Percentiles rank a stretch among this genome's conserved stretches.
Conservation (phyloP, 2,797 vertebrate species). For the Sternotherus odoratus region DNA sequence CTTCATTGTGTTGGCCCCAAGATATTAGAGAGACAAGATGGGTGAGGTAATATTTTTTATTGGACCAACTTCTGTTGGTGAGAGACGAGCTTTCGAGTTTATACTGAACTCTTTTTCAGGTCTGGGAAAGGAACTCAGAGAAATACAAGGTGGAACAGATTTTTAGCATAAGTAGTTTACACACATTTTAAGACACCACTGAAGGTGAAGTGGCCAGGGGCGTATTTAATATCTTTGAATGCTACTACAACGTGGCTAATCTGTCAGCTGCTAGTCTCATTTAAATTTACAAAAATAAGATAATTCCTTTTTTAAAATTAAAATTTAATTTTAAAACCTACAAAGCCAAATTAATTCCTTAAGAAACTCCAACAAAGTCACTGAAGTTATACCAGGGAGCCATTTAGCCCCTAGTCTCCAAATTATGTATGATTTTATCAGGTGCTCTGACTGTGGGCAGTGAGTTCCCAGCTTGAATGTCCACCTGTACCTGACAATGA, state of each 20-base stretch:
- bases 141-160: not conserved
- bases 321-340: not conserved
- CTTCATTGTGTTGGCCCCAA: not conserved
- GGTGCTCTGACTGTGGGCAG: not conserved
- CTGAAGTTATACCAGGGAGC: not conserved
- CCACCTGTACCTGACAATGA: not conserved
- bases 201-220: not conserved
- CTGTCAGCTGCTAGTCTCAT: not conserved
- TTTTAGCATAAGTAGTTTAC: not conserved
- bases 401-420: not conserved
- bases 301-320: not conserved
- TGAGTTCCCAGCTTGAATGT: not conserved
- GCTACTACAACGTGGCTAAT: not conserved
- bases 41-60: not conserved
- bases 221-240: not conserved
- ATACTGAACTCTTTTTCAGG: not conserved
- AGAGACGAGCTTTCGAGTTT: not conserved
- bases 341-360: not conserved
- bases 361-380: not conserved
- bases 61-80: not conserved
- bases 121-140: not conserved
- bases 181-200: not conserved
- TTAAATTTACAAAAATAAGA: rapidly evolving
- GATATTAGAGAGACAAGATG: not conserved
- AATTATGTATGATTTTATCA: not conserved